These are phyloP conservation scores for Meles meles DNA, from an alignment of 2,113 vertebrate species.

Conservation along the genomic window DNA sequence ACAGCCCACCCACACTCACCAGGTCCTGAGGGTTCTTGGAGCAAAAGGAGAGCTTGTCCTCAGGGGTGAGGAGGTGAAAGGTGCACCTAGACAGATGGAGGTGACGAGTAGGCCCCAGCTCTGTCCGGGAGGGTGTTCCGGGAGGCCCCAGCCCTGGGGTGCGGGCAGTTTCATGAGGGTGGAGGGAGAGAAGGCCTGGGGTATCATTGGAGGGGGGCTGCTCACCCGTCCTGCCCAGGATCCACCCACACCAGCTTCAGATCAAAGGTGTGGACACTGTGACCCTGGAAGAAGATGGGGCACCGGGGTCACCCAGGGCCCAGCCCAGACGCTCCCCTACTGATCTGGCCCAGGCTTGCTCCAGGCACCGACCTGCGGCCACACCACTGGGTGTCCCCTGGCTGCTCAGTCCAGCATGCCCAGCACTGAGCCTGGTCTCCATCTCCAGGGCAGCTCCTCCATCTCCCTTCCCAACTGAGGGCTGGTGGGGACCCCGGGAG, in stretches of 20 bases:
- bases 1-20: constrained; percentile 56
- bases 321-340: background rate
- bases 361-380: background rate
- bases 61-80: constrained; percentile 74
- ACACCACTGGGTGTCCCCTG: background rate
- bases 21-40: constrained; percentile 54
- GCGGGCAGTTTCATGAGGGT: background rate
- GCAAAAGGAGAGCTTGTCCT: constrained; percentile 75
- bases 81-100: constrained; percentile 47
- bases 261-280: constrained; percentile 77
- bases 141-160: background rate
- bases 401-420: background rate
- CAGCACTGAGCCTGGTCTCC: accelerated
- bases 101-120: background rate
- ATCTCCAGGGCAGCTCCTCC: background rate
- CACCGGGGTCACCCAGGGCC: background rate
- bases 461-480: background rate
- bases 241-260: constrained; percentile 84
- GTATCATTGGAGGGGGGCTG: background rate
- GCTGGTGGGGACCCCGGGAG: background rate
- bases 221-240: constrained; percentile 70
- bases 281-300: constrained; percentile 71
- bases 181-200: background rate
- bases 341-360: background rate
- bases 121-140: background rate